Base-by-base conservation (phyloP, 1,140 invertebrate genomes). In the Temnothorax longispinosus region DNA sequence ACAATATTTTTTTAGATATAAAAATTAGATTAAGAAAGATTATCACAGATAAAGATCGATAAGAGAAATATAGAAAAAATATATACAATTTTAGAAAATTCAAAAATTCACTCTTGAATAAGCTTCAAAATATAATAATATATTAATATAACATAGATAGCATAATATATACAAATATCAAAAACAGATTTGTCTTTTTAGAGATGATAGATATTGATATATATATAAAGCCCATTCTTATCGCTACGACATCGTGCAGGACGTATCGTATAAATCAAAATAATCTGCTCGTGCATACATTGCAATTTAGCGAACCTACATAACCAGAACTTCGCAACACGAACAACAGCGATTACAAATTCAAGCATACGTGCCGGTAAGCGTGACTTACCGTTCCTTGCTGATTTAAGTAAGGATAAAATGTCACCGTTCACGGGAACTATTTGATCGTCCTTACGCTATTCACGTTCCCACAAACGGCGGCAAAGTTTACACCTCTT, bases 341-440 rank as follows among this genome's bases (percentile, higher is more conserved):
- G 15, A 21, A 69, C 15, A 60, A 84, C 69, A 72, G 54, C 54
- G 44, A 71, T 74, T 84, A 71, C 80, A 62, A 50, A 62, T 75
- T 74, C 41, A 84, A 75, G 69, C 69, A 50, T 13, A 75, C 54
- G 54, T 74, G 69, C 54, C 54, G 52, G 64, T 74, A 47, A 84
- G 80, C 69, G 18, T 75, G 38, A 84, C 80, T 84, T 84, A 84
- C 80, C 80, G 35, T 27, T 62, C 13, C 52, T 75, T 60, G 69
- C 71, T 84, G 56, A 84, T 50, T 74, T 47, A 84, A 84, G 41
- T 69, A 60, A 75, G 71, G 54, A 84, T 84, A 62, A 84, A 75
- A 60, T 82, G 52, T 81, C 65, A 71, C 65, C 41, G 50, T 81
- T 81, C 35, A 71, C 21, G 64, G 64, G 35, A 71, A 81, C 21